A percentile compares a stretch with the other conserved stretches of the same genome.
Evolutionary conservation across 2,113 vertebrate species (phyloP).

Genomic region (Indri indri): DNA sequence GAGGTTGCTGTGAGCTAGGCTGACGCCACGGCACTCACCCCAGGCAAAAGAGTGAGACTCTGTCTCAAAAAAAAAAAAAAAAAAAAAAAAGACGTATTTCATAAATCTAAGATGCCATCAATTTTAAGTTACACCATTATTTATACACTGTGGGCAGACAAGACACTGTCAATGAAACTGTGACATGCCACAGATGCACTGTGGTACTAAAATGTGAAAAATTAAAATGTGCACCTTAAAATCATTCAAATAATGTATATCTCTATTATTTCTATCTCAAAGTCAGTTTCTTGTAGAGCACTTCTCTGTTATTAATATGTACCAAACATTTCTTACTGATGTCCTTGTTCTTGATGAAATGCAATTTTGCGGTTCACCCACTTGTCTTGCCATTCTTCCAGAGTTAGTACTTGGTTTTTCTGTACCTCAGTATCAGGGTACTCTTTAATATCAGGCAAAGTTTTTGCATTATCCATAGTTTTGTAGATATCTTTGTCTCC

Average conservation of each 20-base stretch:
- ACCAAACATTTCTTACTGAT: slow-evolving; percentile 83
- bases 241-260: not conserved
- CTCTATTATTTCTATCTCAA: not conserved
- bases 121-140: not conserved
- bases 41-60: no score
- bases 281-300: not conserved
- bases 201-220: not conserved
- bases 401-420: slow-evolving; percentile 78
- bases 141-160: not conserved
- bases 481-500: not conserved
- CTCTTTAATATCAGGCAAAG: not conserved
- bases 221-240: not conserved
- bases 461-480: slow-evolving; percentile 63
- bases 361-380: slow-evolving; percentile 84
- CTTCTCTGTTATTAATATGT: not conserved
- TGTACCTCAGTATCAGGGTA: slow-evolving; percentile 53
- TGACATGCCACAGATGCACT: not conserved
- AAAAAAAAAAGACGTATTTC: not conserved
- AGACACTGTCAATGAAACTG: not conserved
- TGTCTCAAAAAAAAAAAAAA: not conserved
- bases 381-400: slow-evolving; percentile 88
- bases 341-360: slow-evolving; percentile 86
- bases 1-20: no score
- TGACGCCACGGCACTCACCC: no score
- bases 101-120: not conserved